Conservation (phyloP, 1,140 invertebrate genomes). For the Doryteuthis pealeii region DNA sequence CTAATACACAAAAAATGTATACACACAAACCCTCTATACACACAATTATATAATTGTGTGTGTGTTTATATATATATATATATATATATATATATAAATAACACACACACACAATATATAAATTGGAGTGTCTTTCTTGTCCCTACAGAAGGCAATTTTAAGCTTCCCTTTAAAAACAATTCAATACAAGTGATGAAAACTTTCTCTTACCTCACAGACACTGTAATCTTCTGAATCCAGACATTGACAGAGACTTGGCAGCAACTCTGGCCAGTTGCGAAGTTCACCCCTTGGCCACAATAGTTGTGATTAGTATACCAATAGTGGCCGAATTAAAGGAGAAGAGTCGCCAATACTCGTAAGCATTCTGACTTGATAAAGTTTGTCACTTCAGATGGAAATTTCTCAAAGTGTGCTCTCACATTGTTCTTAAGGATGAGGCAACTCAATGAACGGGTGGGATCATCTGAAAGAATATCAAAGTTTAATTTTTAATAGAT, state of each 20-base stretch:
- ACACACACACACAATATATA: too few relatives aligned
- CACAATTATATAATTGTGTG: too few relatives aligned
- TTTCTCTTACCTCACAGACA: conserved; percentile 88
- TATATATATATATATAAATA: too few relatives aligned
- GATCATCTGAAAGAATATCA: conserved; percentile 82
- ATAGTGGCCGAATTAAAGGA: conserved; percentile 94
- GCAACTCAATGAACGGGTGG: conserved; percentile 94
- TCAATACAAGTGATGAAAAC: too few relatives aligned
- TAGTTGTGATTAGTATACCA: conserved; percentile 96
- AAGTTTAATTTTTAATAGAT: too few relatives aligned
- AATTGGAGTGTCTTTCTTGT: too few relatives aligned
- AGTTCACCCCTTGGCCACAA: conserved; percentile 87
- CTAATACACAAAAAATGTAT: too few relatives aligned
- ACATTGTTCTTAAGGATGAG: conserved; percentile 99
- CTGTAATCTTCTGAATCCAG: conserved; percentile 95
- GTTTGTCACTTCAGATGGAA: conserved; percentile 81
- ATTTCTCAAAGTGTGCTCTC: conserved; percentile 87
- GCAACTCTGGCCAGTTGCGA: conserved; percentile 88
- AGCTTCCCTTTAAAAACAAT: too few relatives aligned
- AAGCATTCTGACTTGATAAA: conserved; percentile 83
- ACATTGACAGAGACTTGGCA: conserved; percentile 91
- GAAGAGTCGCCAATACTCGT: conserved; percentile 92
- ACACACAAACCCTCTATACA: too few relatives aligned
- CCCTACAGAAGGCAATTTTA: too few relatives aligned
- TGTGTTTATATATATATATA: too few relatives aligned